Base-by-base conservation (phyloP, 2,888 invertebrate genomes). In the Heliconius cydno region DNA sequence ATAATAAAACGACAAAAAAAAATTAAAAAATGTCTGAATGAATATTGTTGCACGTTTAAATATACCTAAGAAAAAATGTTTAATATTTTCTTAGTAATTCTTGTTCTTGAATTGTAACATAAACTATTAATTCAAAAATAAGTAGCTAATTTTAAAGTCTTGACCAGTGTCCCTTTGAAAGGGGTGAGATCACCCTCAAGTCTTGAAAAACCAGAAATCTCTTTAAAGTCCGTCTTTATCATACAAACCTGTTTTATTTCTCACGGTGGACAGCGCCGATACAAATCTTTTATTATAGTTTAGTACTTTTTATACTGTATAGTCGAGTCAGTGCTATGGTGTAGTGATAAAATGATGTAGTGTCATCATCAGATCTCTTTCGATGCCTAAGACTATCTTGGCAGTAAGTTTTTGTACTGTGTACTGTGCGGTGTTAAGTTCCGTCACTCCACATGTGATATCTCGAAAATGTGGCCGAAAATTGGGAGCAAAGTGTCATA, bases 171-270 rank as follows among this genome's bases (percentile, higher is more conserved):
- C 82, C 79, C 84, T 78, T 84, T n/a, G 25, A 76, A 75, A 76
- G 79, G 81, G 81, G 76, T 80, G 76, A 38, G 78, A 66, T 72
- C 77, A 81, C 81, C 83, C 77, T 68, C 75, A 68, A 28, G 28
- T 25, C 41, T 70, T 65, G 76, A 71, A 6, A 63, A 75, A 79
- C 79, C 68, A 79, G 57, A 72, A 52, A 22, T 71, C 25, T 74
- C 38, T 38, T 79, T n/a, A 73, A 73, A 60, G 70, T 82, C 15
- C 15, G 70, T 70, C 79, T 82, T 79, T 70, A 25, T 38, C n/a
- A 70, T 3, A 10, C 70, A 81, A 84, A 84, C 84, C 71, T 28
- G 84, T 84, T 84, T 81, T 19, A 7, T 22, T 84, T 85, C 84
- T 79, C 84, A 84, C 81, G 80, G 67, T 80, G 83, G 84, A 76